Percentiles rank a stretch among this genome's conserved stretches.
phyloP scores from a whole-genome alignment of 1,140 invertebrate genomes.

The Drosophila subpulchrella region DNA sequence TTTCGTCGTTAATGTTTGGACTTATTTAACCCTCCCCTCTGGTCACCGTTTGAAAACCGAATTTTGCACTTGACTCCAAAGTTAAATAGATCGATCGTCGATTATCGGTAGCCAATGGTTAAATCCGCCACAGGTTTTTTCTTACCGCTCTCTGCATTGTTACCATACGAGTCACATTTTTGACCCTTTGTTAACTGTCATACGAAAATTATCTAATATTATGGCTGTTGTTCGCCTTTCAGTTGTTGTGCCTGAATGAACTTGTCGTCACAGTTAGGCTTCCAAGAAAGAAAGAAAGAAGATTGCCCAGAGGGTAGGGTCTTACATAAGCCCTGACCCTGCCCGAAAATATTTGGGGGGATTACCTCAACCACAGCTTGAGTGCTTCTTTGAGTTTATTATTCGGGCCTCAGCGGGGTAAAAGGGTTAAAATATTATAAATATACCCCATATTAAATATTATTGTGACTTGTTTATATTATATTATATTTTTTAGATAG shows the following conservation, averaged over 20 bases:
- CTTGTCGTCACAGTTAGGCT: conserved; percentile 64
- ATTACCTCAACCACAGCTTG: conserved; percentile 19
- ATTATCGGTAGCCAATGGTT: conserved; percentile 22
- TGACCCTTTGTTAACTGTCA: conserved; percentile 22
- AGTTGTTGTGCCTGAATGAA: conserved; percentile 58
- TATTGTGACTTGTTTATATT: too few relatives aligned
- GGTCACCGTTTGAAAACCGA: too few relatives aligned
- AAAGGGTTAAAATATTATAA: too few relatives aligned
- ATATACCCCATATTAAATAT: too few relatives aligned
- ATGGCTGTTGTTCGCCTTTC: conserved; percentile 36
- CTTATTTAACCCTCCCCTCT: conserved; percentile 8
- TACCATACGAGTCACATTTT: conserved; percentile 24
- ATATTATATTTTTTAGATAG: neutral
- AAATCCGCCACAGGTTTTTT: conserved; percentile 11
- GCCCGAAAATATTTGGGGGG: conserved; percentile 4
- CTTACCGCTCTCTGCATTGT: conserved; percentile 11
- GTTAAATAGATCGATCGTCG: conserved; percentile 14
- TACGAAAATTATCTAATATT: conserved; percentile 65
- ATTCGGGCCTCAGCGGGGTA: neutral
- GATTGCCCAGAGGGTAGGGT: conserved; percentile 16
- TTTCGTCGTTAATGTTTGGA: conserved; percentile 22
- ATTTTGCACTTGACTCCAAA: neutral
- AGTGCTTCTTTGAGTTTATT: neutral
- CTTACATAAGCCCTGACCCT: conserved; percentile 27
- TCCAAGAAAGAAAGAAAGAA: conserved; percentile 43